Conservation (phyloP, 1,140 invertebrate genomes). For the Brachionus sp. region DNA sequence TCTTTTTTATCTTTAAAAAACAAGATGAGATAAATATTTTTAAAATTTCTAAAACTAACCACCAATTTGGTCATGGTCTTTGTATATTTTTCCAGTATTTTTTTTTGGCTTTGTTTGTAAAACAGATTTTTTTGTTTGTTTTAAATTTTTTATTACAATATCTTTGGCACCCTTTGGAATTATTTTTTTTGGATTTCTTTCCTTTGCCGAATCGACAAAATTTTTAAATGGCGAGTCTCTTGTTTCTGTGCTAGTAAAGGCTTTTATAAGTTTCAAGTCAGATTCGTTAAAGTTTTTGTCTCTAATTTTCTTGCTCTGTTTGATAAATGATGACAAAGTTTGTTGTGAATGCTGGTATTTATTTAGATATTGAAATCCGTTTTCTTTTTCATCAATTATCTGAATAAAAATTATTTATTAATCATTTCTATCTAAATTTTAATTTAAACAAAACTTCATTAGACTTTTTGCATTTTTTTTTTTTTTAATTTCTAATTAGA, state of each 20-base stretch:
- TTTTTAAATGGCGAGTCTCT: neutral
- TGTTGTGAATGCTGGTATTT: slow-evolving; percentile 35
- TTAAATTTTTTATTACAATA: slow-evolving; percentile 1
- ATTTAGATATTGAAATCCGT: neutral
- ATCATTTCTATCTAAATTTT: too few relatives aligned
- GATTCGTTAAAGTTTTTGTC: neutral
- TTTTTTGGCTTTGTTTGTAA: neutral
- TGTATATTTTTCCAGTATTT: neutral
- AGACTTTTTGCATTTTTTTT: neutral
- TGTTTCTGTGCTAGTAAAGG: neutral
- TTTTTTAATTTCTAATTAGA: neutral
- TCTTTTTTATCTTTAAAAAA: neutral
- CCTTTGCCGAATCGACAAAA: neutral
- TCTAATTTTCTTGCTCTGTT: neutral
- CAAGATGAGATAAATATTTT: neutral
- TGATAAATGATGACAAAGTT: neutral
- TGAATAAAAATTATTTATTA: neutral
- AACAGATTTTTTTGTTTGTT: neutral
- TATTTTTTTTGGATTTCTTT: neutral
- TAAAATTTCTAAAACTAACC: neutral
- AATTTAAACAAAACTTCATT: too few relatives aligned
- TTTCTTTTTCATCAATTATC: neutral
- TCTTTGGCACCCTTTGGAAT: neutral
- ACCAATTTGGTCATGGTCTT: neutral
- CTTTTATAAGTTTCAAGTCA: slow-evolving; percentile 14